A percentile compares a stretch with the other conserved stretches of the same genome.
Conservation (phyloP, 64 coral and sea anemone genomes). For the Cladopsammia gracilis region DNA sequence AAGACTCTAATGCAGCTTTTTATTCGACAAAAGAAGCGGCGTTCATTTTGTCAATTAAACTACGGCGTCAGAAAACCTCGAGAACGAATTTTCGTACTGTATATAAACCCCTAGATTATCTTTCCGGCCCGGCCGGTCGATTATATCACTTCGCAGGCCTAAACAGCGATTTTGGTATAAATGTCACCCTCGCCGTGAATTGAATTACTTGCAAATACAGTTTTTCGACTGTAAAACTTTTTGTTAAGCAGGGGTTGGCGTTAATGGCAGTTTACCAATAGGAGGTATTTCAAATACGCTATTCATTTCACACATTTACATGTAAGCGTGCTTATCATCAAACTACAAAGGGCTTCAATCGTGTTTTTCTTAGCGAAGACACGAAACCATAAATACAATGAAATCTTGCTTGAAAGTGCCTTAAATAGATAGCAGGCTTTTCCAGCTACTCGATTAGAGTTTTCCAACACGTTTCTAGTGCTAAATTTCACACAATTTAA, state of each 20-base stretch:
- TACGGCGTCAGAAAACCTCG: neutral
- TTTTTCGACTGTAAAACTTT: neutral
- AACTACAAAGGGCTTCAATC: constrained; percentile 22
- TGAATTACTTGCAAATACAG: constrained; percentile 28
- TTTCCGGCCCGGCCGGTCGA: neutral
- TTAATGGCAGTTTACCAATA: constrained; percentile 32
- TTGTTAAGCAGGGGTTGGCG: constrained; percentile 4
- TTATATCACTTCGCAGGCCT: neutral
- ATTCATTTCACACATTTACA: constrained; percentile 58
- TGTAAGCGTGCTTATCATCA: constrained; percentile 43
- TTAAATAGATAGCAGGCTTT: neutral
- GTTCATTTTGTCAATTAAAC: too few relatives aligned
- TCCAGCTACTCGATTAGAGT: neutral
- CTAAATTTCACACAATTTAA: constrained; percentile 17
- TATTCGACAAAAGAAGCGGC: neutral
- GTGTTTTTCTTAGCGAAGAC: constrained; percentile 41
- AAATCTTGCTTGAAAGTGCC: neutral
- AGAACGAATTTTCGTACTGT: constrained; percentile 30
- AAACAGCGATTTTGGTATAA: constrained; percentile 12
- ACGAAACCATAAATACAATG: constrained; percentile 37
- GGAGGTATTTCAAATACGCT: constrained; percentile 61
- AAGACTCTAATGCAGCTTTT: neutral
- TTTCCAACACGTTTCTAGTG: neutral
- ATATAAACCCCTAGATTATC: neutral
- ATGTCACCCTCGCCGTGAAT: neutral